These are phyloP conservation scores for Drosophila meridiana DNA, from an alignment of 2,888 invertebrate species.

Conservation along the genomic window DNA sequence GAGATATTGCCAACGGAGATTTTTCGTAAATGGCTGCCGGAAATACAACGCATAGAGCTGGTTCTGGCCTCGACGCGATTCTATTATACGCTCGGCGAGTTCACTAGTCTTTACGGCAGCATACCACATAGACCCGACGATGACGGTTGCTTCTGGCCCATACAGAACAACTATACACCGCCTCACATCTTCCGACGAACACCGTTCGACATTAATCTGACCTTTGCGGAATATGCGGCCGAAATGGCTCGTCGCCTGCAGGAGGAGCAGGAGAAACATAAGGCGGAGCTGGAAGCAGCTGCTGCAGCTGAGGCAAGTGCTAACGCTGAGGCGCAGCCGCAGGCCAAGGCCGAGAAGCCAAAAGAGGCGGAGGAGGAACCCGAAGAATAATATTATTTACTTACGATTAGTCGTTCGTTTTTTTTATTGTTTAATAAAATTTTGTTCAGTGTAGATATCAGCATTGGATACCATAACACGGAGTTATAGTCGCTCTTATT, in stretches of 20 bases:
- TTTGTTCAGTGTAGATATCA: slow-evolving; percentile 38
- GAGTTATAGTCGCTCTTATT: slow-evolving; percentile 57
- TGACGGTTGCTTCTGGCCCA: slow-evolving; percentile 78
- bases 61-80: slow-evolving; percentile 71
- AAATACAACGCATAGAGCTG: slow-evolving; percentile 80
- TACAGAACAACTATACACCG: slow-evolving; percentile 77
- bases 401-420: background rate
- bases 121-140: slow-evolving; percentile 67
- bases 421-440: background rate
- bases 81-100: slow-evolving; percentile 67
- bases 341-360: background rate
- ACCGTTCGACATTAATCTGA: slow-evolving; percentile 81
- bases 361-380: background rate
- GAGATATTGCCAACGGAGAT: slow-evolving; percentile 39
- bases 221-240: slow-evolving; percentile 72
- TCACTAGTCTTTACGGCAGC: slow-evolving; percentile 50
- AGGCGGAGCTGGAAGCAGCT: slow-evolving; percentile 32
- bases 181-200: slow-evolving; percentile 72
- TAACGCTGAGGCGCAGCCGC: background rate
- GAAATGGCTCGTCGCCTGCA: slow-evolving; percentile 44
- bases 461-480: slow-evolving; percentile 2
- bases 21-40: slow-evolving; percentile 70
- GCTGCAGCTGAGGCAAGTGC: slow-evolving; percentile 29
- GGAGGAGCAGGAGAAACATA: slow-evolving; percentile 33
- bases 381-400: background rate